Evolutionary conservation across 2,113 vertebrate species (phyloP), one percentile per base, ranked within the genome.

Genomic region (Oryzias javanicus): DNA sequence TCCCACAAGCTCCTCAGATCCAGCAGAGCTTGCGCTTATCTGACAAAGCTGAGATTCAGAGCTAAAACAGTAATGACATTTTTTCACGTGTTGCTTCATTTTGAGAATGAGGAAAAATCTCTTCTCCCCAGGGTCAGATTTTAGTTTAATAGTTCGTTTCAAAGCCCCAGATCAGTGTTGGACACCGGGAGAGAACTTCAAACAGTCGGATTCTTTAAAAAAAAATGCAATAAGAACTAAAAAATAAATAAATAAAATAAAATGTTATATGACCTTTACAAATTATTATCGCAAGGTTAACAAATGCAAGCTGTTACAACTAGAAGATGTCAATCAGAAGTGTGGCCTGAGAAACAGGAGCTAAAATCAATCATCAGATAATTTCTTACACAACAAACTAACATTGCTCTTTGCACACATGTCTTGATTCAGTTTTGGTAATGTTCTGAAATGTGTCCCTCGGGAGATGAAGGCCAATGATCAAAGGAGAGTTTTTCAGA

Each of bases 31-130:
- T 27, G n/a, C 15, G 3, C 4, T 29, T 29, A 15, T 45, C 62
- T 56, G 67, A 47, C 62, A 70, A 24, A 15, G 12, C 41, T 27
- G 20, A 27, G 10, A 18, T 1, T 57, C 73, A 70, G 19, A 17
- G 17, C 3, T 25, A 29, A 66, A 78, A 75, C 50, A 78, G 22
- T 19, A n/a, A 4, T 0, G 42, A 20, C 24, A 35, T 45, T 24
- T 20, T 61, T 35, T 14, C 45, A 46, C 15, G 13, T 29, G 25
- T 29, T 46, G 3, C 14, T 18, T 64, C 22, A 56, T 16, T 50
- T 60, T 51, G 42, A 67, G 15, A 45, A 45, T 27, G 49, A 51
- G 24, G 25, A 14, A 40, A 24, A 19, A 24, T 44, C 40, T 44
- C 13, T 58, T 10, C 25, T 46, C 24, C 27, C 27, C 55, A 27